These are phyloP conservation scores for Physeter macrocephalus DNA, from an alignment of 2,113 vertebrate genomes.

Conservation along the genomic window DNA sequence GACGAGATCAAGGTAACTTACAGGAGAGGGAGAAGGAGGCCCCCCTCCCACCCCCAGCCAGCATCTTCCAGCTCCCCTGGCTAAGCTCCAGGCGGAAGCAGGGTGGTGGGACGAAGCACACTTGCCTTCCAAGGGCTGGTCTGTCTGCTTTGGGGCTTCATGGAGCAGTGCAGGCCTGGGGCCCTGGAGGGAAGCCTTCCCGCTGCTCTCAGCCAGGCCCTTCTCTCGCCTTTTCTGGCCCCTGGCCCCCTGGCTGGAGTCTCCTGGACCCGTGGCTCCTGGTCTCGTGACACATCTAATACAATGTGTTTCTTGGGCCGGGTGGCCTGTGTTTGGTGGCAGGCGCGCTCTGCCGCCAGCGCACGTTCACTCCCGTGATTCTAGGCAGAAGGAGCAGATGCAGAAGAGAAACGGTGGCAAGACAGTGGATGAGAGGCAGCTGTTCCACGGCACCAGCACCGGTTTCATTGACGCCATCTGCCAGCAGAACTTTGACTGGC, in stretches of 20 bases:
- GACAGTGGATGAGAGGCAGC: conserved; percentile 75
- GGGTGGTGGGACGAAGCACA: not conserved
- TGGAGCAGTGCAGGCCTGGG: fast-evolving
- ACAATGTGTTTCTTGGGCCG: not conserved
- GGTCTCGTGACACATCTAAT: not conserved
- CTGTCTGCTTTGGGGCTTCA: not conserved
- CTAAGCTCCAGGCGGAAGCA: not conserved
- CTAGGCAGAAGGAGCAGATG: conserved; percentile 88
- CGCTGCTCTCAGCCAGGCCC: not conserved
- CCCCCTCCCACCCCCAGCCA: fast-evolving
- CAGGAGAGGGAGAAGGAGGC: not conserved
- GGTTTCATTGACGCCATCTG: conserved; percentile 75
- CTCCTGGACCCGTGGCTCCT: not conserved
- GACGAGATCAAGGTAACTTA: not conserved
- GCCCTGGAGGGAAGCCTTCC: not conserved
- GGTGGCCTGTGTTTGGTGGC: not conserved
- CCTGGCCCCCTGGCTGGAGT: not conserved
- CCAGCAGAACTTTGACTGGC: conserved; percentile 85
- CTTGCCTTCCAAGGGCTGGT: not conserved
- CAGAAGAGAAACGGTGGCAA: conserved; percentile 75
- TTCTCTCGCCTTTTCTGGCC: too few relatives aligned
- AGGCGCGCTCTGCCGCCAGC: not conserved
- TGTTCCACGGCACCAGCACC: conserved; percentile 83
- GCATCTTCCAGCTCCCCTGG: not conserved
- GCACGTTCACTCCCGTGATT: not conserved